Conservation (phyloP, 2,797 vertebrate species). For the Acanthurus lineatus region DNA sequence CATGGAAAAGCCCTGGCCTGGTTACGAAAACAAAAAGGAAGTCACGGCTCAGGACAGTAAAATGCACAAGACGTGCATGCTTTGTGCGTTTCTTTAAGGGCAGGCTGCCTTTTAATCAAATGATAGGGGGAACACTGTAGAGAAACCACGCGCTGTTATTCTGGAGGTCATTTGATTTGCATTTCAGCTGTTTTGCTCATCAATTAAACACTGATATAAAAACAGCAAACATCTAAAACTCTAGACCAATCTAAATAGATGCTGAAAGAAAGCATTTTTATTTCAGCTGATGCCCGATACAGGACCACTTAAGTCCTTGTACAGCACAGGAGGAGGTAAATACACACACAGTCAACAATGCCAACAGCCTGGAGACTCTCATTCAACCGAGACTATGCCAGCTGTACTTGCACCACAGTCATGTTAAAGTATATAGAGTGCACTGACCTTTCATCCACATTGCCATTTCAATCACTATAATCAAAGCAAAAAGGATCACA, state of each 20-base stretch:
- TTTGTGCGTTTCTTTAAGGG: too few species aligned
- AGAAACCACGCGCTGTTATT: too few species aligned
- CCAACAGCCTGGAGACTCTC: conserved; percentile 40
- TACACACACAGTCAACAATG: neutral
- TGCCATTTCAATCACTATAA: conserved; percentile 38
- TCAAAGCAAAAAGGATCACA: conserved; percentile 15
- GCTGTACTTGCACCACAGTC: conserved; percentile 7
- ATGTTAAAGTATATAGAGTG: neutral
- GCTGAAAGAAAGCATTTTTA: neutral
- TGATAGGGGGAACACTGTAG: too few species aligned
- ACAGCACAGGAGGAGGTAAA: too few species aligned
- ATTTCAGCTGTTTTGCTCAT: neutral
- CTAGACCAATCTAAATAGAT: neutral
- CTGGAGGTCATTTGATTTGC: too few species aligned
- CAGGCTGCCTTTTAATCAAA: too few species aligned
- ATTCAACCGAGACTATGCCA: conserved; percentile 25
- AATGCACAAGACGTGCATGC: too few species aligned
- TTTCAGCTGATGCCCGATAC: neutral
- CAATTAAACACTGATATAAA: neutral
- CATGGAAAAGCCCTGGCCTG: too few species aligned
- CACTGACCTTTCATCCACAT: conserved; percentile 40
- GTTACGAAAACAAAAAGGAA: too few species aligned
- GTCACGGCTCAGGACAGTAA: too few species aligned
- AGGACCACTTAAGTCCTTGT: neutral
- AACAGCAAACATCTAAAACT: neutral